These are phyloP conservation scores for Bombus confusus DNA, from an alignment of 1,140 invertebrate species.

Conservation along the genomic window DNA sequence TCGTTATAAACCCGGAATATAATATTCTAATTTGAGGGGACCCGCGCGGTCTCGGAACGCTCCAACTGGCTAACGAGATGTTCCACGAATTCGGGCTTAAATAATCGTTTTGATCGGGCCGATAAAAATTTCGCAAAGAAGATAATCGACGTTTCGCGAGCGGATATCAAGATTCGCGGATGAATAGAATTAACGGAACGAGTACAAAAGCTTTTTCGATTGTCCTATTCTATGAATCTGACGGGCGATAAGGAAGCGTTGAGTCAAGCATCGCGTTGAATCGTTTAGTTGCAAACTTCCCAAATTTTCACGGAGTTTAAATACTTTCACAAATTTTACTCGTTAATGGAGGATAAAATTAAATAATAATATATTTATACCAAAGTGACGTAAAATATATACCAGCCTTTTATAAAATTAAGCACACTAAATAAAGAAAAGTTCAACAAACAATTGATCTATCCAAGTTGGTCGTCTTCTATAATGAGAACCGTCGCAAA, in stretches of 20 bases:
- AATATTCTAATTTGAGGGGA: constrained; percentile 30
- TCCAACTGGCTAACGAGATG: not conserved
- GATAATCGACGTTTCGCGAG: not conserved
- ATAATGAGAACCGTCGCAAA: too few species aligned
- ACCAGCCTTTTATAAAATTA: too few species aligned
- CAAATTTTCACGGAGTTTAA: not conserved
- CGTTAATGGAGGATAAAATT: not conserved
- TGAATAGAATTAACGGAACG: not conserved
- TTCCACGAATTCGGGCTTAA: constrained; percentile 1
- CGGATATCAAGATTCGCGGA: not conserved
- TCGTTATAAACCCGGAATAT: constrained; percentile 36
- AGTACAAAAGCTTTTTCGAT: not conserved
- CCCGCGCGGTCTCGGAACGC: not conserved
- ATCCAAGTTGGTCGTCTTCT: too few species aligned
- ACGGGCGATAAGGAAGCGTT: not conserved
- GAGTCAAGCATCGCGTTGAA: not conserved
- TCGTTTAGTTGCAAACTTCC: not conserved
- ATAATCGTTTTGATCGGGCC: not conserved
- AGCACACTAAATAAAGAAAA: too few species aligned
- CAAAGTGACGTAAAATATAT: too few species aligned
- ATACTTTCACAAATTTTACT: not conserved
- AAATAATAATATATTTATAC: too few species aligned
- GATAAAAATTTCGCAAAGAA: not conserved
- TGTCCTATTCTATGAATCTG: not conserved
- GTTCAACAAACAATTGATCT: too few species aligned